Evolutionary conservation across 2,888 invertebrate species (phyloP).

Genomic region (Ligdia adustata): DNA sequence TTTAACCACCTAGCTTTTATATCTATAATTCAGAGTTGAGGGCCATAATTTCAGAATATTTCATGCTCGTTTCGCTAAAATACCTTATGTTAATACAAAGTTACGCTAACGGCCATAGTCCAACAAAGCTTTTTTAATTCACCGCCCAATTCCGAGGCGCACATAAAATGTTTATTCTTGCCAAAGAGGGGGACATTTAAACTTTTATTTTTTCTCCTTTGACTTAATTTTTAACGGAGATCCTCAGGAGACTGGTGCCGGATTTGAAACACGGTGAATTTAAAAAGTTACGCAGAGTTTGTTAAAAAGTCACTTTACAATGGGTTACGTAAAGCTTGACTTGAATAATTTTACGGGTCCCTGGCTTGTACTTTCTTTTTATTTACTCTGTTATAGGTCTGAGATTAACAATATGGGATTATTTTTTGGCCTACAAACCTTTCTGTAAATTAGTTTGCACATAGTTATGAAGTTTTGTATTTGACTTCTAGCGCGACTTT

Average conservation of each 20-base stretch:
- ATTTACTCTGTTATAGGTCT: slow-evolving; percentile 43
- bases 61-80: too few relatives aligned
- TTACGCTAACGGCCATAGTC: slow-evolving; percentile 17
- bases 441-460: too few relatives aligned
- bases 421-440: neutral
- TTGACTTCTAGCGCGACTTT: too few relatives aligned
- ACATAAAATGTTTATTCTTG: slow-evolving; percentile 79
- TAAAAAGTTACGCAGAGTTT: slow-evolving; percentile 70
- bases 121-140: slow-evolving; percentile 37
- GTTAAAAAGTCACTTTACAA: slow-evolving; percentile 80
- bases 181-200: slow-evolving; percentile 68
- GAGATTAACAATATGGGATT: slow-evolving; percentile 35
- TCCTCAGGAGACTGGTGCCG: slow-evolving; percentile 73
- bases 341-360: slow-evolving; percentile 76
- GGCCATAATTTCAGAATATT: too few relatives aligned
- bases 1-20: too few relatives aligned
- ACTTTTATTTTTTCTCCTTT: slow-evolving; percentile 72
- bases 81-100: too few relatives aligned
- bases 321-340: slow-evolving; percentile 73
- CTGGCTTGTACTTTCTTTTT: slow-evolving; percentile 44
- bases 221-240: slow-evolving; percentile 77
- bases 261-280: slow-evolving; percentile 74
- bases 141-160: slow-evolving; percentile 54
- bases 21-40: too few relatives aligned
- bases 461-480: too few relatives aligned